Percentiles rank a stretch among this genome's conserved stretches.
phyloP scores from a whole-genome alignment of 2,888 invertebrate genomes.

The Coleophora flavipennella region DNA sequence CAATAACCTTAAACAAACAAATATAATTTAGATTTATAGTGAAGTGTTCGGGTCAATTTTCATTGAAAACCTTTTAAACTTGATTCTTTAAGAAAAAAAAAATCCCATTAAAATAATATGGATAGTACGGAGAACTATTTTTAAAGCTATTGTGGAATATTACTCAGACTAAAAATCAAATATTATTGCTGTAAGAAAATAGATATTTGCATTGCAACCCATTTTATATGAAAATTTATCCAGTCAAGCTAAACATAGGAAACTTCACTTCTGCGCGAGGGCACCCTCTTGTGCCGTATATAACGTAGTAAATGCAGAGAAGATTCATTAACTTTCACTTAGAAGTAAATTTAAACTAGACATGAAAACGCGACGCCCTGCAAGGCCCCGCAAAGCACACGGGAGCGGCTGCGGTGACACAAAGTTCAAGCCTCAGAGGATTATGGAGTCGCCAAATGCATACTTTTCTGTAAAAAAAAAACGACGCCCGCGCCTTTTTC shows the following conservation, averaged over 20 bases:
- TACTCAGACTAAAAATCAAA: too few relatives aligned
- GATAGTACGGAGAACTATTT: too few relatives aligned
- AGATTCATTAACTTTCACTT: slow-evolving; percentile 29
- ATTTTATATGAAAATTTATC: too few relatives aligned
- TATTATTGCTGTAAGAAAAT: too few relatives aligned
- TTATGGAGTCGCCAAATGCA: too few relatives aligned
- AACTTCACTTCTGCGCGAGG: slow-evolving; percentile 26
- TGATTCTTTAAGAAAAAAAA: slow-evolving; percentile 11
- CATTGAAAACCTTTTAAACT: too few relatives aligned
- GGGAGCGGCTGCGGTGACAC: slow-evolving; percentile 1
- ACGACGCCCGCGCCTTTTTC: too few relatives aligned
- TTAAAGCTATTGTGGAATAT: too few relatives aligned
- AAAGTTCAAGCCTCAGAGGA: not conserved
- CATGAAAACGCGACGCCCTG: slow-evolving; percentile 20
- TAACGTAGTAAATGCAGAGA: slow-evolving; percentile 42
- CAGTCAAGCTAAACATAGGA: not conserved
- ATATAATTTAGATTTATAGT: slow-evolving; percentile 23
- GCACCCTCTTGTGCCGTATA: slow-evolving; percentile 31
- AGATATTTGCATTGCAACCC: too few relatives aligned
- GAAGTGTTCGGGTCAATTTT: not conserved
- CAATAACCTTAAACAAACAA: slow-evolving; percentile 20
- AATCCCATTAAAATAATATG: too few relatives aligned
- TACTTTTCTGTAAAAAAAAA: too few relatives aligned
- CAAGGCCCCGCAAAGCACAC: slow-evolving; percentile 7
- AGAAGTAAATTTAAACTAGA: slow-evolving; percentile 28